Base-by-base conservation (phyloP, 2,797 vertebrate genomes). In the Sebastes nivosus region DNA sequence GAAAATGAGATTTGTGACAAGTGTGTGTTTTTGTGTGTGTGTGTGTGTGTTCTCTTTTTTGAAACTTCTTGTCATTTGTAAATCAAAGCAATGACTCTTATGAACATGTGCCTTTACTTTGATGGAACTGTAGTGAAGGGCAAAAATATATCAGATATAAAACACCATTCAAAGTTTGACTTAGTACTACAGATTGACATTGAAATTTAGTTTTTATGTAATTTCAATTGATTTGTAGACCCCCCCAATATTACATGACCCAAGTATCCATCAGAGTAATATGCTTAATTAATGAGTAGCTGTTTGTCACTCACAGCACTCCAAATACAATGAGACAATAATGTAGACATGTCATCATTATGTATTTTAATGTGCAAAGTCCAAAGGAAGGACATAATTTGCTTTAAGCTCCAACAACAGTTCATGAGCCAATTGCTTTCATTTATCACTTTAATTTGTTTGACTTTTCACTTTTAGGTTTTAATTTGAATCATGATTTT, bases 51-150 rank as follows among this genome's bases (percentile, higher is more conserved):
- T 32, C 30, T 75, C 42, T 77, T 85, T 68, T 74, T 60, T 84
- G 22, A 70, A 81, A 66, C 79, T 75, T 76, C 70, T 55, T 78
- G 55, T 74, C 82, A 84, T 82, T 84, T 85, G 46, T 89, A 93
- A 94, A 92, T 92, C 67, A 91, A 94, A 92, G 90, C 93, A 93
- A 79, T 85, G 88, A 76, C 88, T 89, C 85, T 83, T 72, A 77
- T 80, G 72, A 85, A 89, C 79, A 64, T 75, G 63, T 74, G 9
- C 3, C 27, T 18, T 85, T 46, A 16, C 54, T 81, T 70, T 67
- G 22, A 68, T 79, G 18, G 27, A 59, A 27, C 27, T 46, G 13
- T 63, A 29, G 27, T 8, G 2, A 69, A 54, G 3, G 16, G 3
- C 7, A 79, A 55, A 36, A 50, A 38, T 1, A 63, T 5, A 30